Percentiles rank a stretch among this genome's conserved stretches.
Evolutionary conservation across 2,113 vertebrate species (phyloP).

Genomic region (Alouatta palliata): DNA sequence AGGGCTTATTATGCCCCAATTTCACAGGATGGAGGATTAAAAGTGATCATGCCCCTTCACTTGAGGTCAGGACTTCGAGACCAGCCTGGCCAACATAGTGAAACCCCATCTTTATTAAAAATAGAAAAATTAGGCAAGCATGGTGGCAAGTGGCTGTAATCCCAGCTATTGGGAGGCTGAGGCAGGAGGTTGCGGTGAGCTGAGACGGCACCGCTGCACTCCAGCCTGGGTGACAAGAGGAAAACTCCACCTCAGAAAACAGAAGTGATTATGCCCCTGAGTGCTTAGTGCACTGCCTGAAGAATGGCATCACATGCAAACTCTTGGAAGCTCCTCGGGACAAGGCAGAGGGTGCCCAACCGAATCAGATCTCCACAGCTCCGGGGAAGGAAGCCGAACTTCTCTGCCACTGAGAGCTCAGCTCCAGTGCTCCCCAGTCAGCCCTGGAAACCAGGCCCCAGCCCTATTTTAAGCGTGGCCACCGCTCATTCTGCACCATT

Average conservation of each 20-base stretch:
- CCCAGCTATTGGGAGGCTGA: too few species aligned
- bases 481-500: constrained; percentile 40
- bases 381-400: rapidly evolving
- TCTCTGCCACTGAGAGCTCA: neutral
- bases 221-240: too few species aligned
- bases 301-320: neutral
- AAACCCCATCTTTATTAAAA: too few species aligned
- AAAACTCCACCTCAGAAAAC: too few species aligned
- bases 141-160: too few species aligned
- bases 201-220: too few species aligned
- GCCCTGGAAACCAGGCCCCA: neutral
- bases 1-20: neutral
- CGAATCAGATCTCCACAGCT: rapidly evolving
- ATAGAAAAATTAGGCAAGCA: too few species aligned
- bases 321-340: neutral
- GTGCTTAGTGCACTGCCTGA: neutral
- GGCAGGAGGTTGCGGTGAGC: too few species aligned
- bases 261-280: neutral
- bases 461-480: neutral
- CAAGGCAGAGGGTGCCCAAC: neutral
- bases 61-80: too few species aligned
- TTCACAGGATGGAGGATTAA: neutral
- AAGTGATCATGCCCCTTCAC: too few species aligned
- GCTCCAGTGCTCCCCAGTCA: neutral
- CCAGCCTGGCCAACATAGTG: too few species aligned